phyloP scores from a whole-genome alignment of 2,888 invertebrate genomes.

The Andricus curvator region DNA sequence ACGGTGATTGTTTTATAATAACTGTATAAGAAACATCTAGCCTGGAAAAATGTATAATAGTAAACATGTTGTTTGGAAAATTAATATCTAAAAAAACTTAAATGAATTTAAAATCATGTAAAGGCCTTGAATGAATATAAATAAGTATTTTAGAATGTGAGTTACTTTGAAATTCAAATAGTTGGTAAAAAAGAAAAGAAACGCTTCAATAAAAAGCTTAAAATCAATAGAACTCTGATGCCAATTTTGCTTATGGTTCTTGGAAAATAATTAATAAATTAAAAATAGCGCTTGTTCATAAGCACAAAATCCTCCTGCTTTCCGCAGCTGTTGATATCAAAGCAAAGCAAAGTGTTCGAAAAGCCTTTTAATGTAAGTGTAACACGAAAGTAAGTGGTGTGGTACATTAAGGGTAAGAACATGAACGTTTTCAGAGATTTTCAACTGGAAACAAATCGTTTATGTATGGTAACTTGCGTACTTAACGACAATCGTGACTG shows the following conservation, averaged over 20 bases:
- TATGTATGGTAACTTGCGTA: constrained; percentile 53
- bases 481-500: constrained; percentile 37
- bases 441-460: constrained; percentile 46
- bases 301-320: background rate
- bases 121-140: too few species aligned
- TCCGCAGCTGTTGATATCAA: background rate
- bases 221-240: background rate
- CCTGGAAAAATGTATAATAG: too few species aligned
- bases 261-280: background rate
- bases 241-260: background rate
- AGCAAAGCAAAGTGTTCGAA: constrained; percentile 26
- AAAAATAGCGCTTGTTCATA: background rate
- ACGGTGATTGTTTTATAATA: too few species aligned
- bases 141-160: too few species aligned
- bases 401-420: constrained; percentile 36
- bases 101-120: too few species aligned
- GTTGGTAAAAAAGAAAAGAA: background rate
- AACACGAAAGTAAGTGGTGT: constrained; percentile 7
- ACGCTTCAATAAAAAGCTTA: background rate
- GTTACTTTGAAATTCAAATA: too few species aligned
- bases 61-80: too few species aligned
- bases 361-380: constrained; percentile 37
- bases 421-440: constrained; percentile 36
- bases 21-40: too few species aligned
- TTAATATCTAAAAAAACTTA: too few species aligned